Conservation (phyloP, 2,113 vertebrate genomes). For the Limanda limanda region DNA sequence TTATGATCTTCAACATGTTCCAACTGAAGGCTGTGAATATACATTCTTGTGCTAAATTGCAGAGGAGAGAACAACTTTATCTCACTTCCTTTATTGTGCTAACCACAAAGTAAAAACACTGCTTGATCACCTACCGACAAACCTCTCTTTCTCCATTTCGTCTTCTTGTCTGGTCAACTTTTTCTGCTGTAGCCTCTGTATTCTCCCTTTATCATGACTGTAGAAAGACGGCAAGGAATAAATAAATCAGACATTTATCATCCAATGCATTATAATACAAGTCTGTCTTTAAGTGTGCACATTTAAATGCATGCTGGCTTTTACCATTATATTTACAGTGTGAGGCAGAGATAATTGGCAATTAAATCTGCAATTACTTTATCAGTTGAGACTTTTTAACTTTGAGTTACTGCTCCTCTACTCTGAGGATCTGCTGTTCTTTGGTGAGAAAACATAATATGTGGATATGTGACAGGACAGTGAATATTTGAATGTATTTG, state of each 20-base stretch:
- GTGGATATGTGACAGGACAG: too few species aligned
- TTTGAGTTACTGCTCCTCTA: neutral
- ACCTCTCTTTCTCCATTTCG: conserved; percentile 84
- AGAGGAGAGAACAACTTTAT: neutral
- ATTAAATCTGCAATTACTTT: neutral
- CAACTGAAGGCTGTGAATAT: too few species aligned
- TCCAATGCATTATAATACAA: neutral
- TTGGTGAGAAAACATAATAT: neutral
- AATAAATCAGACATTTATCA: neutral
- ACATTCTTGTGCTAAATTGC: neutral
- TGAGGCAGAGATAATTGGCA: neutral
- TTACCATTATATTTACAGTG: neutral
- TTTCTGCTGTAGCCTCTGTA: conserved; percentile 81
- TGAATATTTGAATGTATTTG: too few species aligned
- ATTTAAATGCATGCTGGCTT: neutral
- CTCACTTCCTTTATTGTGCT: neutral
- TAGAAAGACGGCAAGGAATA: neutral
- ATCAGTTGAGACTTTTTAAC: too few species aligned
- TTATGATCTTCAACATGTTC: neutral
- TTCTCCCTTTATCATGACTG: conserved; percentile 84
- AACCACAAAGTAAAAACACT: neutral
- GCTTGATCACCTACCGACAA: conserved; percentile 87
- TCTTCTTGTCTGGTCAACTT: conserved; percentile 80
- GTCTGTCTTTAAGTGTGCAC: neutral
- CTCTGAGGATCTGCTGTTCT: neutral